Base-by-base conservation (phyloP, 2,797 vertebrate species). In the Xenops minutus region DNA sequence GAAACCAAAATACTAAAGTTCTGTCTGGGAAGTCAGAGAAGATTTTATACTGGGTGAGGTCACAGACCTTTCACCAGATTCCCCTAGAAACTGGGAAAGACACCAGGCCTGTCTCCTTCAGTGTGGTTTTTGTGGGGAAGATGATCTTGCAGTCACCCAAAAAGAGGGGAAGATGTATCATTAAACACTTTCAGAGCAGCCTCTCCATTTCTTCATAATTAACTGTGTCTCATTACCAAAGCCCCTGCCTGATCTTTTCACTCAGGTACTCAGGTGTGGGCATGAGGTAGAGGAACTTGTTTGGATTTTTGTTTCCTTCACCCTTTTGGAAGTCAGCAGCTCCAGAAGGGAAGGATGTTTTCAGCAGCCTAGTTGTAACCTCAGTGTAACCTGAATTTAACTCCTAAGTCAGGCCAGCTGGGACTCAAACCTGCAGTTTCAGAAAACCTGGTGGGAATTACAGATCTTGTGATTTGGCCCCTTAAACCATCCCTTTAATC, bases 201-300 rank as follows among this genome's bases (percentile, higher is more conserved):
- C 24, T 54, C 49, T 48, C 2, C 6, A 5, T 58, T 80, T 61
- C 63, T 41, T 68, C 5, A 0, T 85, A 32, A 61, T 43, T 22
- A 4, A 16, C 24, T 51, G 75, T 83, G 18, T 55, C 22, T 75
- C 63, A 7, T 88, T 77, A 79, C 13, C 64, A 87, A 74, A 62
- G 20, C 27, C 44, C 9, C 20, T n/a, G n/a, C n/a, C n/a, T n/a
- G n/a, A n/a, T n/a, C n/a, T n/a, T n/a, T n/a, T n/a, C n/a, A n/a
- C n/a, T n/a, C n/a, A n/a, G n/a, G 43, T 14, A 58, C 1, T 0
- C 10, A 6, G 22, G 4, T 39, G 43, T 49, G 21, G 37, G 44
- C 21, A 19, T 6, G 15, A 49, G 49, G 22, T 6, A 68, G 26
- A 76, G n/a, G n/a, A 88, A 20, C 4, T 41, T 51, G 7, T 61